These are phyloP conservation scores for Troglohyphantes excavatus DNA, from an alignment of 2,888 invertebrate genomes.

Conservation along the genomic window DNA sequence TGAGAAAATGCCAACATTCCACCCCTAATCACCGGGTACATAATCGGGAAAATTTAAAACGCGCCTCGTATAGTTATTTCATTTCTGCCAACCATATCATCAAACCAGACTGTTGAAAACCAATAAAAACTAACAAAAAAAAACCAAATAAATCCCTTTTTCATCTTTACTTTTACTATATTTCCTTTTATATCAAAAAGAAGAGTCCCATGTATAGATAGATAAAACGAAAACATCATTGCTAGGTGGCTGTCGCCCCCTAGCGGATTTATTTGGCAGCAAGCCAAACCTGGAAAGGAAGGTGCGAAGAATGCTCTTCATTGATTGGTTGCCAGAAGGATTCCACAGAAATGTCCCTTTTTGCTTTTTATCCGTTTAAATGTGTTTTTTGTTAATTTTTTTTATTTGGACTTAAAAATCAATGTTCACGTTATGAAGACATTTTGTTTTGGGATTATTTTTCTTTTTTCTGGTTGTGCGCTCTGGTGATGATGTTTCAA, in stretches of 20 bases:
- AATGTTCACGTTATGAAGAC: conserved; percentile 69
- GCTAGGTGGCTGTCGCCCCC: conserved; percentile 59
- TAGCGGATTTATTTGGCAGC: conserved; percentile 72
- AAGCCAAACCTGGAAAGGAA: conserved; percentile 70
- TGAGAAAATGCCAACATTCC: not conserved
- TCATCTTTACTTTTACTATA: conserved; percentile 43
- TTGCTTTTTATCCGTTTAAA: conserved; percentile 46
- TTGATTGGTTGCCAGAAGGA: conserved; percentile 69
- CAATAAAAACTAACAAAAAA: conserved; percentile 8
- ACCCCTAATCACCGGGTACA: conserved; percentile 17
- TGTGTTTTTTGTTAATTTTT: conserved; percentile 49
- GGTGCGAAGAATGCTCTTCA: conserved; percentile 72
- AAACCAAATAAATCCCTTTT: conserved; percentile 56
- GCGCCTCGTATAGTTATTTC: conserved; percentile 17
- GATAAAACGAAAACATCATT: conserved; percentile 51
- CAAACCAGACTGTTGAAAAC: conserved; percentile 19
- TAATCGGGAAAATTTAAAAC: conserved; percentile 20
- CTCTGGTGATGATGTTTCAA: conserved; percentile 26
- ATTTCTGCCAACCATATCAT: not conserved
- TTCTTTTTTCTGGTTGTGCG: conserved; percentile 16
- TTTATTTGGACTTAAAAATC: conserved; percentile 37
- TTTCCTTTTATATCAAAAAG: conserved; percentile 37
- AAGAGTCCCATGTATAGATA: conserved; percentile 33
- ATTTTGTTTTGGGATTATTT: conserved; percentile 28
- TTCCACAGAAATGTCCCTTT: conserved; percentile 13